Percentiles rank a stretch among this genome's conserved stretches.
Evolutionary conservation across 1,140 invertebrate species (phyloP).

Genomic region (Meloidogyne floridensis): DNA sequence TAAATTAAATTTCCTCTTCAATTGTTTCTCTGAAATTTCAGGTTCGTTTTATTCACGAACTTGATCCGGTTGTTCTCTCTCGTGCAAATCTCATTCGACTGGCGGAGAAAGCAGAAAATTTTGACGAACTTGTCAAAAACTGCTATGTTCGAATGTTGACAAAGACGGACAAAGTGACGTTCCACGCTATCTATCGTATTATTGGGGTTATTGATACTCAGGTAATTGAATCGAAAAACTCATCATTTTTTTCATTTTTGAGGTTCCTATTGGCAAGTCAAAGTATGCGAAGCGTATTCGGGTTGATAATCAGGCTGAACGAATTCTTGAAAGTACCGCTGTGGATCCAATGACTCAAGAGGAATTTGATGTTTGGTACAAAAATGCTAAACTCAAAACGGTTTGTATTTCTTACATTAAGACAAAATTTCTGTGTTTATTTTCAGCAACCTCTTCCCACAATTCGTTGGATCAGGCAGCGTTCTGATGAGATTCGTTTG

Average conservation of each 20-base stretch:
- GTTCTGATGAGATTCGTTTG: not conserved
- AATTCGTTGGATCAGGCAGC: not conserved
- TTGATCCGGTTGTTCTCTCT: not conserved
- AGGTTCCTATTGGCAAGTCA: conserved; percentile 1
- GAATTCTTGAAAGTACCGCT: not conserved
- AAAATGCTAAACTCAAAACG: not conserved
- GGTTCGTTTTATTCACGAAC: not conserved
- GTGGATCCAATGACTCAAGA: not conserved
- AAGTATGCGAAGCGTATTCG: not conserved
- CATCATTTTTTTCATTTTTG: not conserved
- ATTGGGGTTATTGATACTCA: not conserved
- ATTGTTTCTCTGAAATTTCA: not conserved
- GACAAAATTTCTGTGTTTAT: not conserved
- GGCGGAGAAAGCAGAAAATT: not conserved
- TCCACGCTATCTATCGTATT: not conserved
- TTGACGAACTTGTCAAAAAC: not conserved
- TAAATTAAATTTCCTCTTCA: not conserved
- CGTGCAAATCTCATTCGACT: not conserved
- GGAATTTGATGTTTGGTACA: conserved; percentile 6
- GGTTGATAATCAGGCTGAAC: not conserved
- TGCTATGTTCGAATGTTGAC: not conserved
- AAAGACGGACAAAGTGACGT: not conserved
- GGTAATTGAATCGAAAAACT: not conserved
- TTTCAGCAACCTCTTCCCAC: not conserved
- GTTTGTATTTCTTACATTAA: not conserved